Evolutionary conservation across 2,797 vertebrate species (phyloP), one percentile per base, ranked within the genome.

Genomic region (Pipistrellus pygmaeus): DNA sequence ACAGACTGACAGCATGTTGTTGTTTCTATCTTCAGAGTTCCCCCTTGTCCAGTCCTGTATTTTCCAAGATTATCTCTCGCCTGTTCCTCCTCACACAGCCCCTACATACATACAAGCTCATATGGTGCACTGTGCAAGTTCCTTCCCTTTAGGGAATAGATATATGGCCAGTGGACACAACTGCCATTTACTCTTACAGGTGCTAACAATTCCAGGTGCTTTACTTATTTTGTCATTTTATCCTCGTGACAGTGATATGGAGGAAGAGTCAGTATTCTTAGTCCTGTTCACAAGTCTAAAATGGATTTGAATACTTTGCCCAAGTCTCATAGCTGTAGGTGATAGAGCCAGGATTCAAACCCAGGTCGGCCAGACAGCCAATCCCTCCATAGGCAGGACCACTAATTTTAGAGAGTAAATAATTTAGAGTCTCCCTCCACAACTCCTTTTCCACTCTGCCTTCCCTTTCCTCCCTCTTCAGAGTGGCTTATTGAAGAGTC

Each of bases 21-120:
- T 64, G 7, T 80, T 78, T 57, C 15, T 60, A 20, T 32, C 35
- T 75, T 66, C 71, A 77, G 8, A 80, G 68, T 35, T 55, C 44
- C 27, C 81, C 18, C 17, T 64, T 21, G 66, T 5, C 6, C 10
- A 75, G 9, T 30, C 17, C 27, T 69, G 14, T 12, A 21, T 90
- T 94, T 95, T 84, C n/a, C 69, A 64, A 35, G 78, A 80, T 48
- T 25, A 60, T 8, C 10, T 44, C 72, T 95, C 32, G 46, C 11
- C 53, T 80, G 27, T 46, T 90, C n/a, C 76, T 46, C 25, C n/a
- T 25, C 8, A 53, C 46, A 87, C 9, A 30, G 5, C 8, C 46
- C 12, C 0, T 1, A 38, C 30, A 10, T 25, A 44, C 25, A 35
- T 13, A 68, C 20, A 38, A 12, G 25, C 8, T 44, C 18, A 23